Base-by-base conservation (phyloP, 2,888 invertebrate genomes). In the Meloe dianella region DNA sequence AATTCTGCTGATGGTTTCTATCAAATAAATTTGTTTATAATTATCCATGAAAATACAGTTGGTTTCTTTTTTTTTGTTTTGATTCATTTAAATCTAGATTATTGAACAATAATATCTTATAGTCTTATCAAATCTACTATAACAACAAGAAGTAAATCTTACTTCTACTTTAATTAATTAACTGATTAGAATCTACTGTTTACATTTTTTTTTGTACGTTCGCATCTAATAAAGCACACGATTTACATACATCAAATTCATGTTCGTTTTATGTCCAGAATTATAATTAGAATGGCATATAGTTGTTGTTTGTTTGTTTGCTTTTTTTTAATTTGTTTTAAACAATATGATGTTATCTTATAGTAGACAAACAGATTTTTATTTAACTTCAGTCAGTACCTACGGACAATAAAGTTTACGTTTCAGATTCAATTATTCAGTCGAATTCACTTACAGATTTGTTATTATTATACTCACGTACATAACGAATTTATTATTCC, bases 401-500 rank as follows among this genome's bases (percentile, higher is more conserved):
- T 9, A 12, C 12, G 41, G 41, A 12, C n/a, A 12, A 41, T 41
- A 41, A 41, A 41, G n/a, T 17, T 41, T 41, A 41, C 41, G 17
- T 41, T 41, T 41, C 41, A 41, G 41, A n/a, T 17, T 41, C 41
- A 41, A 41, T 41, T 41, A 41, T n/a, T n/a, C 41, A 41, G 41
- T 6, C 41, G 6, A 17, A 41, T 41, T 41, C 41, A 41, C 17
- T 41, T 41, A 17, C 41, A 41, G 41, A 41, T 41, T 41, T 41
- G 41, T 41, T 41, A 41, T 41, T 41, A 41, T 41, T 41, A 41
- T 17, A 41, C 41, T 41, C 41, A 41, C 41, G 41, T 41, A 41
- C 41, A 41, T 6, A 8, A 5, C 17, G 17, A n/a, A 41, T 41
- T 41, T 41, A 41, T 41, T 41, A 41, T 41, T 17, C 38, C 14